phyloP scores from a whole-genome alignment of 2,113 vertebrate species.

The Sula dactylatra region DNA sequence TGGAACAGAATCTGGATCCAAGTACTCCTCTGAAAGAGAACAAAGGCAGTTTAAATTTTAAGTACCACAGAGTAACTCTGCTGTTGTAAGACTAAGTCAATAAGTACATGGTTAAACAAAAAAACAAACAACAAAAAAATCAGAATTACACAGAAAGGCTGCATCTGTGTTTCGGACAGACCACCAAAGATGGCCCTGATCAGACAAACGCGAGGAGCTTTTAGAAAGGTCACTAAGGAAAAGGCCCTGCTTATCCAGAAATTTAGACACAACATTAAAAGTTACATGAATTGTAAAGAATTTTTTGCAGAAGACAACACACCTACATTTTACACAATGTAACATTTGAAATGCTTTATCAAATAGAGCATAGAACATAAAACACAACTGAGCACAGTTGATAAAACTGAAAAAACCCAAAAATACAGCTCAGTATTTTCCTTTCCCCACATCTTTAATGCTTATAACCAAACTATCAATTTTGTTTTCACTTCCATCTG shows the following conservation, averaged over 20 bases:
- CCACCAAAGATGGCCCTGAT: neutral
- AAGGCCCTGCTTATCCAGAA: neutral
- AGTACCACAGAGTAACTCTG: neutral
- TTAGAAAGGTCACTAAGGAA: neutral
- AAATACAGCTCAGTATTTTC: neutral
- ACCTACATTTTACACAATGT: neutral
- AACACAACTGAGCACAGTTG: neutral
- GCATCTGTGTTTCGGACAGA: neutral
- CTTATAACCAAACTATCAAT: neutral
- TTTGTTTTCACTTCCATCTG: neutral
- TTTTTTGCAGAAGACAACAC: neutral
- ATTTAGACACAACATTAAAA: neutral
- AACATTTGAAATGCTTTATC: neutral
- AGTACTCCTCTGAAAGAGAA: slow-evolving; percentile 76
- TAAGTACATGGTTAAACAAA: neutral
- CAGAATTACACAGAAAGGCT: neutral
- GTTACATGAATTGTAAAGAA: neutral
- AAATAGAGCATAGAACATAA: neutral
- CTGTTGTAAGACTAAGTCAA: neutral
- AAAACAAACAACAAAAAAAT: neutral
- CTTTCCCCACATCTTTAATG: neutral
- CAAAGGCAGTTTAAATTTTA: neutral
- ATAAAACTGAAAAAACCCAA: neutral
- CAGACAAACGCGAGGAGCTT: neutral
- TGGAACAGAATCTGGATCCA: slow-evolving; percentile 79